phyloP scores from a whole-genome alignment of 2,888 invertebrate genomes.

The Diaprepes abbreviatus region DNA sequence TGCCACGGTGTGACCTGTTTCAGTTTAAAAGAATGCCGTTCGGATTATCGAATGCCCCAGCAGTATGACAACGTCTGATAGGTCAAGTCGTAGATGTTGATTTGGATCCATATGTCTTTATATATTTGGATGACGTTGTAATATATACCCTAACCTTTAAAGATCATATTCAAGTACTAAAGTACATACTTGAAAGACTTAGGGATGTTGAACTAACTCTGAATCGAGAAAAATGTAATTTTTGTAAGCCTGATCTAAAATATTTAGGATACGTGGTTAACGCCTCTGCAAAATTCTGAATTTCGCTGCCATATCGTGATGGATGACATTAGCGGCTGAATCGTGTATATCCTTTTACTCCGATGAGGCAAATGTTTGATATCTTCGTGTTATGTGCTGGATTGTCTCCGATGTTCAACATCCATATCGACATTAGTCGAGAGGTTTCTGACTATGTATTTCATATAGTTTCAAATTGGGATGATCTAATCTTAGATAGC shows the following conservation, averaged over 20 bases:
- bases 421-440: no score
- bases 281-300: no score
- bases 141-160: slow-evolving; percentile 33
- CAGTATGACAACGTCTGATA: slow-evolving; percentile 56
- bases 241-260: slow-evolving; percentile 52
- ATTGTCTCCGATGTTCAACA: no score
- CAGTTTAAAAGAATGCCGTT: slow-evolving; percentile 59
- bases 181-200: slow-evolving; percentile 42
- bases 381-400: no score
- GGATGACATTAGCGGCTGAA: no score
- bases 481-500: no score
- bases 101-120: slow-evolving; percentile 49
- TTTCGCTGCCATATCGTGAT: no score
- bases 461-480: no score
- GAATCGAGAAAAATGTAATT: slow-evolving; percentile 55
- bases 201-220: slow-evolving; percentile 51
- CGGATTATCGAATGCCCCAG: slow-evolving; percentile 55
- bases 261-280: slow-evolving; percentile 60
- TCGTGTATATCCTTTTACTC: no score
- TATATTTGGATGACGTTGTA: slow-evolving; percentile 52
- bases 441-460: no score
- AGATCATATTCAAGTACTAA: slow-evolving; percentile 45
- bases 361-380: no score
- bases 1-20: no score
- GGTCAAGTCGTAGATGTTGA: slow-evolving; percentile 53